Base-by-base conservation (phyloP, 2,113 vertebrate genomes). In the Sinosuthora webbiana region DNA sequence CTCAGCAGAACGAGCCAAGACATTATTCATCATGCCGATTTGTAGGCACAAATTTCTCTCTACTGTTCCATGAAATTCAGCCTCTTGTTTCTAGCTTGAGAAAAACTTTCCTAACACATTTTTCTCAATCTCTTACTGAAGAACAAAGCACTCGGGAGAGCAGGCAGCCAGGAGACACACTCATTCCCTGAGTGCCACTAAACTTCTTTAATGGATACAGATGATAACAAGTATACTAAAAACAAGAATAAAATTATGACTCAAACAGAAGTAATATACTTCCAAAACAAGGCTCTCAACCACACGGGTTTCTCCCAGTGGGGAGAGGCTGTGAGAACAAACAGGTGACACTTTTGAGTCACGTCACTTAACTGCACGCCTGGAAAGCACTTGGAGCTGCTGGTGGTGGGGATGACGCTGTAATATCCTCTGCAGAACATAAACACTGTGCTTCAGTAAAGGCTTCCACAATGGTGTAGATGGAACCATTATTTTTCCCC, bases 181-280 rank as follows among this genome's bases (percentile, higher is more conserved):
- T 69, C 35, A 4, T 49, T 89, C 60, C 50, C 89, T 1, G 8
- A 53, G 10, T 39, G 37, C 39, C 64, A 42, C 75, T 70, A 69
- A 87, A 78, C 53, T 56, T 63, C 76, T 77, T 31, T n/a, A 91
- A 69, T 9, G 39, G 77, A 89, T 82, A 89, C 44, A 89, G 65
- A 82, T 53, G 22, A 84, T 83, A 95, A 73, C 71, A 89, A 93
- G 52, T 81, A 68, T 86, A 74, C 56, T 93, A 64, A 91, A 94
- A 89, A 45, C 93, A 81, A 47, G 83, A 75, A 74, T 41, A 74
- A 92, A 91, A 85, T 76, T 33, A 69, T 45, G 49, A 74, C 83
- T 92, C 74, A 95, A 91, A 94, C 62, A 87, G 76, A 90, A 91
- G 49, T 57, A 89, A 89, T 79, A 55, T 35, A 53, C 69, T 76